A percentile compares a stretch with the other conserved stretches of the same genome.
Conservation (phyloP, 2,888 invertebrate species). For the Stramonita haemastoma region DNA sequence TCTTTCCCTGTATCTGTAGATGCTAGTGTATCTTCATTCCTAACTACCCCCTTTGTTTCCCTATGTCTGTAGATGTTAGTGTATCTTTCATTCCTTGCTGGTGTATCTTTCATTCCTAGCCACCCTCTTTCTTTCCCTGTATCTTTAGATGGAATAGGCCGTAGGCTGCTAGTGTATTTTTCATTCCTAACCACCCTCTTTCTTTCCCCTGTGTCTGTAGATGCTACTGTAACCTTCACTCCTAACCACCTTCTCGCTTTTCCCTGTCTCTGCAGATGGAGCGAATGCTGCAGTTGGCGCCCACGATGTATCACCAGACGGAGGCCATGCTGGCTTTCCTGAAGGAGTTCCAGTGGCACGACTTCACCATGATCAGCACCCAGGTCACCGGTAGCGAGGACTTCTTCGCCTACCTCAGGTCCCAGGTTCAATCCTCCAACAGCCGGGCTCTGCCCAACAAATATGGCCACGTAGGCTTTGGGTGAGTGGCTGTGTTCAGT, state of each 20-base stretch:
- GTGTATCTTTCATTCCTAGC: background rate
- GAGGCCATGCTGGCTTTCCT: slow-evolving; percentile 96
- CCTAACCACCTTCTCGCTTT: background rate
- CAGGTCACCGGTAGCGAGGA: slow-evolving; percentile 94
- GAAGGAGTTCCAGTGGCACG: slow-evolving; percentile 96
- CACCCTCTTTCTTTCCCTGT: background rate
- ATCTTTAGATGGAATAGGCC: background rate
- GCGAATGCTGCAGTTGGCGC: slow-evolving; percentile 93
- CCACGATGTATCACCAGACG: slow-evolving; percentile 96
- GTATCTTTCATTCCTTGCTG: too few relatives aligned
- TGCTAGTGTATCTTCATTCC: background rate
- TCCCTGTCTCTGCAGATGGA: slow-evolving; percentile 60
- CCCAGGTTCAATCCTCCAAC: slow-evolving; percentile 75
- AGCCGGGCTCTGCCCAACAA: slow-evolving; percentile 31
- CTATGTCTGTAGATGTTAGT: background rate
- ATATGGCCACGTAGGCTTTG: slow-evolving; percentile 39
- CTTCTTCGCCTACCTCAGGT: slow-evolving; percentile 94
- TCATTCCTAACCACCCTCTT: too few relatives aligned
- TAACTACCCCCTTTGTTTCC: background rate
- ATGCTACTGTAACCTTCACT: background rate
- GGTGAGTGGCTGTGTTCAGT: slow-evolving; percentile 38
- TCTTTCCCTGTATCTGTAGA: background rate
- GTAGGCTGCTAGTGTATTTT: too few relatives aligned
- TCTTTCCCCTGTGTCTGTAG: too few relatives aligned
- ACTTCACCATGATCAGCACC: slow-evolving; percentile 90